Conservation (phyloP, 1,140 invertebrate genomes). For the Pseudomyrmex dendroicus region DNA sequence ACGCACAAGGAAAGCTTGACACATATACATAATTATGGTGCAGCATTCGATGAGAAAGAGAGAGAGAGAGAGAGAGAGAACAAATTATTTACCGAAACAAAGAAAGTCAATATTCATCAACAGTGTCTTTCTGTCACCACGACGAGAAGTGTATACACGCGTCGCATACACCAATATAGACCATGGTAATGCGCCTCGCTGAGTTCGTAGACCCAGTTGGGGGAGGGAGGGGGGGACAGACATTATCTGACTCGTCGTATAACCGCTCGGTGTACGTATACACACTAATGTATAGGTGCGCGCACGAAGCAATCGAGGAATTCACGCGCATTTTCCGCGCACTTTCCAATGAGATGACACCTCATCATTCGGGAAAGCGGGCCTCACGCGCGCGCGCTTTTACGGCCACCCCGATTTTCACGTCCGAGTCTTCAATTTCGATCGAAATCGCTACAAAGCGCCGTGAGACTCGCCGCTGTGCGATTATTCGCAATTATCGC, state of each 20-base stretch:
- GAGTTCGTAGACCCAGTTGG: conserved; percentile 58
- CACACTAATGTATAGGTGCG: neutral
- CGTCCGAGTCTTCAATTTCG: conserved; percentile 15
- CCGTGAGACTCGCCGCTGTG: conserved; percentile 1
- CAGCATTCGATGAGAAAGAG: too few species aligned
- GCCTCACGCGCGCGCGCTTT: neutral
- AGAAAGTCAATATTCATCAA: conserved; percentile 56
- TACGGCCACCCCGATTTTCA: conserved; percentile 1
- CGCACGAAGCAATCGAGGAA: neutral
- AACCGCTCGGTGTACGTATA: neutral
- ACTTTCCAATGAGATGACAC: conserved; percentile 19
- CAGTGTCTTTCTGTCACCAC: conserved; percentile 28
- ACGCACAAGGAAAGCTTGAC: too few species aligned
- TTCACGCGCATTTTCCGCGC: neutral
- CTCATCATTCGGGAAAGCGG: conserved; percentile 31
- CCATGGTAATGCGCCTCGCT: conserved; percentile 27
- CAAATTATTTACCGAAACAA: conserved; percentile 32
- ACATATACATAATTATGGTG: too few species aligned
- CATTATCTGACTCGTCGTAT: conserved; percentile 54
- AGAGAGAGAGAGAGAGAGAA: neutral
- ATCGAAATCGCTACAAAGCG: conserved; percentile 6
- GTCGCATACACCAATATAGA: neutral
- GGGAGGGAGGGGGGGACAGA: neutral
- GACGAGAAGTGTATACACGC: neutral
- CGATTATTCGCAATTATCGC: conserved; percentile 47